Evolutionary conservation across 2,888 invertebrate genomes (phyloP).

Genomic region (Camptogramma bilineatum): DNA sequence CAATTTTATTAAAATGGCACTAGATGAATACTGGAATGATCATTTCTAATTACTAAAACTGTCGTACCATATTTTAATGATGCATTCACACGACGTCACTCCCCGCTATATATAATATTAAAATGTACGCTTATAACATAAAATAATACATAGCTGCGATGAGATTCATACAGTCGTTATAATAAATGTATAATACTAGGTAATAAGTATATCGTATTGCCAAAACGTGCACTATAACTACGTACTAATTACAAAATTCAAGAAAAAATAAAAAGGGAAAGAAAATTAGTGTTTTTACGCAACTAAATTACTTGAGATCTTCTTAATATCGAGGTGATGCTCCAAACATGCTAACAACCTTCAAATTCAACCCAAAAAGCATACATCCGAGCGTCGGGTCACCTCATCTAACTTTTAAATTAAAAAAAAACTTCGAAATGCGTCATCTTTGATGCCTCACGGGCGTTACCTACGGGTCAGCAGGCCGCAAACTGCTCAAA

Average conservation of each 20-base stretch:
- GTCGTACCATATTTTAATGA: slow-evolving; percentile 15
- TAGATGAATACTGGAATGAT: slow-evolving; percentile 37
- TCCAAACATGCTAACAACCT: slow-evolving; percentile 36
- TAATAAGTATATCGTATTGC: slow-evolving; percentile 59
- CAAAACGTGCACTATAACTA: slow-evolving; percentile 79
- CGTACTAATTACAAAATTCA: slow-evolving; percentile 62
- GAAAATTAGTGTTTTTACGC: slow-evolving; percentile 45
- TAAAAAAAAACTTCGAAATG: slow-evolving; percentile 69
- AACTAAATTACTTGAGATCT: slow-evolving; percentile 84
- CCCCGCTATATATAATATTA: slow-evolving; percentile 36
- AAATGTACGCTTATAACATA: slow-evolving; percentile 45
- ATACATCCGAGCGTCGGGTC: slow-evolving; percentile 30
- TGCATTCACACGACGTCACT: slow-evolving; percentile 52
- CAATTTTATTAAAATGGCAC: slow-evolving; percentile 57
- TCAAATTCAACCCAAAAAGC: slow-evolving; percentile 23
- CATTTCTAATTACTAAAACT: slow-evolving; percentile 16
- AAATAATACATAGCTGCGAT: slow-evolving; percentile 65
- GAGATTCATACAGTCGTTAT: slow-evolving; percentile 63
- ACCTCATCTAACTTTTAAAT: slow-evolving; percentile 49
- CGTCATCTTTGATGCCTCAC: slow-evolving; percentile 74
- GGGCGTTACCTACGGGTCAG: not conserved
- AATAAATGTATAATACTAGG: slow-evolving; percentile 46
- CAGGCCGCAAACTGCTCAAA: not conserved
- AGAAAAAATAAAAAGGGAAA: slow-evolving; percentile 53
- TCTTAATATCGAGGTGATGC: slow-evolving; percentile 67